These are phyloP conservation scores for Trichomycterus rosablanca DNA, from an alignment of 2,113 vertebrate genomes.

Conservation along the genomic window DNA sequence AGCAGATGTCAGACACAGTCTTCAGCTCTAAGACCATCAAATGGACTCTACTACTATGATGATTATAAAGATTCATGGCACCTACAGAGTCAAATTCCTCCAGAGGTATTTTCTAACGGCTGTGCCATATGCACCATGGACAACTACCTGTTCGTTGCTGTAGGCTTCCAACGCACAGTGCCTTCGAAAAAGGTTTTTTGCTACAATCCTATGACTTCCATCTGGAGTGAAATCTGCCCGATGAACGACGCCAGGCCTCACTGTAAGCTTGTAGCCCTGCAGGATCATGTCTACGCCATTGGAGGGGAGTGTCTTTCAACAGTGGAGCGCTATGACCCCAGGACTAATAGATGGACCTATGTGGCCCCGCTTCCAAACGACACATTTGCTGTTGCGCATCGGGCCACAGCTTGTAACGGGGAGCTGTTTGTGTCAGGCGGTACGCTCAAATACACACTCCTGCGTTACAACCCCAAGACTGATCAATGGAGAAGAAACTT, in stretches of 20 bases:
- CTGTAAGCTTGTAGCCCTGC: conserved; percentile 83
- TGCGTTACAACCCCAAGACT: conserved; percentile 70
- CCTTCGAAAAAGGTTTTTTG: conserved; percentile 85
- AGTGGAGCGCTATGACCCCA: conserved; percentile 85
- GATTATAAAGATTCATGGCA: conserved; percentile 73
- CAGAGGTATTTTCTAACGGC: conserved; percentile 74
- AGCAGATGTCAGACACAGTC: conserved; percentile 15
- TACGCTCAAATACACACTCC: conserved; percentile 73
- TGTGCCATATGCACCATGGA: conserved; percentile 83
- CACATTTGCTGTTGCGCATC: conserved; percentile 86
- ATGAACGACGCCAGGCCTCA: conserved; percentile 84
- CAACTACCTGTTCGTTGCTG: conserved; percentile 89
- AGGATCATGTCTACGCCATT: conserved; percentile 83
- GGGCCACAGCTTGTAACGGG: conserved; percentile 69
- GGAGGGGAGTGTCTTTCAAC: conserved; percentile 87
- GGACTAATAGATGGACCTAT: conserved; percentile 80
- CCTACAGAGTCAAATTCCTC: conserved; percentile 69
- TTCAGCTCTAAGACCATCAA: conserved; percentile 49
- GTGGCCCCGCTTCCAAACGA: conserved; percentile 78
- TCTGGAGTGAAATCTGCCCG: conserved; percentile 84
- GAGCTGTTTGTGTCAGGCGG: conserved; percentile 87
- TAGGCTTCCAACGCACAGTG: conserved; percentile 72
- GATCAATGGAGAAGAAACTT: conserved; percentile 71
- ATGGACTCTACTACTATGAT: conserved; percentile 80
- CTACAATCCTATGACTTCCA: conserved; percentile 82